Conservation (phyloP, 1,140 invertebrate genomes). For the Tetraneura akinire region DNA sequence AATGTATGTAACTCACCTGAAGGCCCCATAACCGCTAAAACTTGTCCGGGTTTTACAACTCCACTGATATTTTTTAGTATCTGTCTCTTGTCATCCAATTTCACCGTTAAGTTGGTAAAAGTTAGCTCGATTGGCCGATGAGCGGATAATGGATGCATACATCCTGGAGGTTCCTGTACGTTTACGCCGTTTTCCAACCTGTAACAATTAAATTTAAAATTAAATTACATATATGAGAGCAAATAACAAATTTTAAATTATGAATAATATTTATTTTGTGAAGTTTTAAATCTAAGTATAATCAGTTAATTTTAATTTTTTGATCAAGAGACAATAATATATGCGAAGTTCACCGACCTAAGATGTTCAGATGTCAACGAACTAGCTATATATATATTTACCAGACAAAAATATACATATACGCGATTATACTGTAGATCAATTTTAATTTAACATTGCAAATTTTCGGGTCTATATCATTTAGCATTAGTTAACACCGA, state of each 20-base stretch:
- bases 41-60: constrained; percentile 74
- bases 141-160: constrained; percentile 53
- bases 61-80: constrained; percentile 75
- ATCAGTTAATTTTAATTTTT: constrained; percentile 8
- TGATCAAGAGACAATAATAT: constrained; percentile 28
- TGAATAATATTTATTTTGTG: background rate
- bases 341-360: constrained; percentile 41
- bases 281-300: background rate
- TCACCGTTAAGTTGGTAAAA: constrained; percentile 68
- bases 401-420: constrained; percentile 11
- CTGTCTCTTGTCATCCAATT: constrained; percentile 62
- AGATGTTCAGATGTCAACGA: constrained; percentile 33
- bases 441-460: constrained; percentile 15
- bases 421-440: background rate
- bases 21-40: constrained; percentile 82
- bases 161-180: constrained; percentile 32
- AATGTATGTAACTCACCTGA: constrained; percentile 64
- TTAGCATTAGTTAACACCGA: constrained; percentile 46
- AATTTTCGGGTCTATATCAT: constrained; percentile 43
- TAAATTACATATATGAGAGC: background rate
- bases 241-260: background rate
- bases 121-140: constrained; percentile 70
- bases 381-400: constrained; percentile 15
- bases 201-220: background rate
- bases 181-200: constrained; percentile 42